These are phyloP conservation scores for Sericinus montela DNA, from an alignment of 2,888 invertebrate species.

Conservation along the genomic window DNA sequence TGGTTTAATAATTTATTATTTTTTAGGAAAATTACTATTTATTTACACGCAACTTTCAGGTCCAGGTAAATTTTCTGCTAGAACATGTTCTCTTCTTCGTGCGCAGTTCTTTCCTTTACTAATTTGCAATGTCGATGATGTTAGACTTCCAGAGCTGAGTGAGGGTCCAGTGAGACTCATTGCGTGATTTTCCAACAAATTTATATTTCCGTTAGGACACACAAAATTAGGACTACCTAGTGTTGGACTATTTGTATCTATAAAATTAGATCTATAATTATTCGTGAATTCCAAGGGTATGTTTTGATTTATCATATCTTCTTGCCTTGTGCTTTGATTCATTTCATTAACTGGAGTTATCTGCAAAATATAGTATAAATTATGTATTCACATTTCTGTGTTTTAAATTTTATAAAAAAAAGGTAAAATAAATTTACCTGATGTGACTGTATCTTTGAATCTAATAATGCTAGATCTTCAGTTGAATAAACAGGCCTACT, in stretches of 20 bases:
- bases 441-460: slow-evolving; percentile 59
- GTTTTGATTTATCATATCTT: slow-evolving; percentile 65
- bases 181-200: slow-evolving; percentile 64
- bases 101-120: slow-evolving; percentile 73
- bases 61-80: slow-evolving; percentile 91
- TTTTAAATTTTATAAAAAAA: background rate
- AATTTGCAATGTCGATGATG: slow-evolving; percentile 68
- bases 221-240: slow-evolving; percentile 73
- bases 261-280: slow-evolving; percentile 66
- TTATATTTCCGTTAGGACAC: slow-evolving; percentile 66
- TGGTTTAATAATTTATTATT: background rate
- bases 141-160: slow-evolving; percentile 64
- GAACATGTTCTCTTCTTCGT: slow-evolving; percentile 85
- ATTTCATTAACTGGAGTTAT: slow-evolving; percentile 56
- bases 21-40: slow-evolving; percentile 6
- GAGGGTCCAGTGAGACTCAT: slow-evolving; percentile 55
- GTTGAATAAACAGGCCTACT: slow-evolving; percentile 72
- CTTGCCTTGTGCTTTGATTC: slow-evolving; percentile 50
- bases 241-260: slow-evolving; percentile 65
- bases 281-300: slow-evolving; percentile 46
- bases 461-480: slow-evolving; percentile 67
- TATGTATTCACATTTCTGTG: too few species aligned
- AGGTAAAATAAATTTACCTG: slow-evolving; percentile 36
- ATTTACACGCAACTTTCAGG: slow-evolving; percentile 91
- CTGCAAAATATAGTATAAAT: slow-evolving; percentile 34